Conservation (phyloP, 2,113 vertebrate genomes). For the Archocentrus centrarchus region DNA sequence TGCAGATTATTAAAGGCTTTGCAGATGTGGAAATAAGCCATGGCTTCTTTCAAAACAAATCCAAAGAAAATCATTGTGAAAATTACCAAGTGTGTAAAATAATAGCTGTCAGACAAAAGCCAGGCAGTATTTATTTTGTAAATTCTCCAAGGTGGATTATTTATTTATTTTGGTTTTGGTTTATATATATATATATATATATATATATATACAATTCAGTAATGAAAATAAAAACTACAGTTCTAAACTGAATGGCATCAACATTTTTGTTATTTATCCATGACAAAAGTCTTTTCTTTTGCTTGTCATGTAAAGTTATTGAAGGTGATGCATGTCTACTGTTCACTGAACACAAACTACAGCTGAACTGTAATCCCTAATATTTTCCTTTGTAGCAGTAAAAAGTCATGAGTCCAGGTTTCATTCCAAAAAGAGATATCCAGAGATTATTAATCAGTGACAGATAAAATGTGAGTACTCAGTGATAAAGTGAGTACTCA, state of each 20-base stretch:
- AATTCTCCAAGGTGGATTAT: no score
- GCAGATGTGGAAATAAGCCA: conserved; percentile 3
- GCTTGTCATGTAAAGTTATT: neutral
- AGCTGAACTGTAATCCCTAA: neutral
- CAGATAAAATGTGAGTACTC: neutral
- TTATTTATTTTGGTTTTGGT: no score
- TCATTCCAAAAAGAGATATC: conserved; percentile 15
- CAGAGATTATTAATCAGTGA: neutral
- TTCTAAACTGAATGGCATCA: neutral
- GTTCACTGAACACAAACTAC: neutral
- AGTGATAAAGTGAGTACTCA: neutral
- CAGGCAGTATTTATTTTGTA: neutral
- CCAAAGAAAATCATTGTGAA: neutral
- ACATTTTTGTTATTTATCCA: neutral
- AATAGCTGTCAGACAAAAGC: neutral
- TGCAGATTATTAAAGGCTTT: neutral
- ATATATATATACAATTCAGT: no score
- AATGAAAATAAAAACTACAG: no score
- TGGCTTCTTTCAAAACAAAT: neutral
- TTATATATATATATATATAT: no score
- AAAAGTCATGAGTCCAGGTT: neutral
- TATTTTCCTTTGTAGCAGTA: neutral
- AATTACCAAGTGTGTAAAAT: neutral
- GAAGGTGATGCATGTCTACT: neutral
- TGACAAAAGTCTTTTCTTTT: neutral